Conservation (phyloP, 2,113 vertebrate species). For the Astur gentilis region DNA sequence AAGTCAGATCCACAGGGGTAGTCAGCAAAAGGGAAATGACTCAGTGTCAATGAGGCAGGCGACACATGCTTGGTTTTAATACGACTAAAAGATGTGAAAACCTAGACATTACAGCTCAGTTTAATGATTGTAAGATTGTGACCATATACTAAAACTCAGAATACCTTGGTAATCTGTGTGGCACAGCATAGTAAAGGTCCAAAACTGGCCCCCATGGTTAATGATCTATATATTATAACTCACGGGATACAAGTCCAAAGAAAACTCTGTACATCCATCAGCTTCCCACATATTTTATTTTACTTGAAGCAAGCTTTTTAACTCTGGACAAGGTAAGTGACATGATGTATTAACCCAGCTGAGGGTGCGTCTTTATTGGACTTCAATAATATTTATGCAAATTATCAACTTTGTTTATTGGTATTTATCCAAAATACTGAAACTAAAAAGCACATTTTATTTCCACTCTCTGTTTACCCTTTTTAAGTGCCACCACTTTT, state of each 20-base stretch:
- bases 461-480: not conserved
- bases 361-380: not conserved
- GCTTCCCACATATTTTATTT: not conserved
- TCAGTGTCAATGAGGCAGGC: not conserved
- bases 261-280: not conserved
- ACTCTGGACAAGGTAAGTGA: not conserved
- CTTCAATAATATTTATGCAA: not conserved
- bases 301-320: not conserved
- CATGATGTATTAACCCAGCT: not conserved
- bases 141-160: not conserved
- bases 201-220: not conserved
- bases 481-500: not conserved
- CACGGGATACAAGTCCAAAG: accelerated
- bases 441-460: not conserved
- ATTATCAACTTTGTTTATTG: not conserved
- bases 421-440: not conserved
- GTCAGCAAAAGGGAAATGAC: not conserved
- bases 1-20: not conserved
- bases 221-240: not conserved
- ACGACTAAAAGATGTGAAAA: not conserved
- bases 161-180: not conserved
- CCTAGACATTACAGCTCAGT: not conserved
- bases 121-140: not conserved
- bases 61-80: not conserved
- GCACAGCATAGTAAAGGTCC: not conserved